Base-by-base conservation (phyloP, 2,113 vertebrate species). In the Patagioenas fasciata region DNA sequence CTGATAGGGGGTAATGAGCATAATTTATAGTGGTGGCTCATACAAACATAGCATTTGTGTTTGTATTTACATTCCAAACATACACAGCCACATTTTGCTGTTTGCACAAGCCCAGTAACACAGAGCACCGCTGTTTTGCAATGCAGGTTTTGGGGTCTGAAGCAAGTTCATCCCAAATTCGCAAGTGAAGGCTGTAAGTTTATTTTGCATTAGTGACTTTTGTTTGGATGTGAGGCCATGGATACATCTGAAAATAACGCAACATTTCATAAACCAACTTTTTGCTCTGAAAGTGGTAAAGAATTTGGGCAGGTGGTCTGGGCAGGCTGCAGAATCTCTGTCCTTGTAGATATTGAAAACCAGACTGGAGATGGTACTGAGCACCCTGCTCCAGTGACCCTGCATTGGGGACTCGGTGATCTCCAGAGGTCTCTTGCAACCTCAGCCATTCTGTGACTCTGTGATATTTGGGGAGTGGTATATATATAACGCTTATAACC, bases 61-160 rank as follows among this genome's bases (percentile, higher is more conserved):
- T 65, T 44, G 20, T 34, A 10, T 60, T 85, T 57, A 11, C 60
- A 7, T 25, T 29, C 57, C 51, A 62, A 56, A 19, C 25, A 23
- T 48, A 14, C 5, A 2, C 6, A 34, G 36, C 17, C 31, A 28
- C 48, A 4, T 47, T 74, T 25, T 69, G 15, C 50, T 69, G 32
- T 66, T 51, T 62, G 42, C 42, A 16, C 51, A 56, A 87, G 51
- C 15, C 31, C 13, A 4, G 31, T 26, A 21, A 29, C 23, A 9
- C 5, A 0, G 12, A 74, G 61, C 5, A 0, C 34, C 64, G 11
- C 1, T 29, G 28, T 16, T 72, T 13, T 53, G 36, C 44, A 36
- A 44, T 3, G 9, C 11, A 32, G 13, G 1, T 42, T 42, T 74
- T 11, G 25, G 48, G 8, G 9, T 60, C 70, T 84, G 73, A 58